A percentile compares a stretch with the other conserved stretches of the same genome.
These are phyloP conservation scores for Brevimyrus niger DNA, from an alignment of 2,113 vertebrate genomes.

Conservation along the genomic window DNA sequence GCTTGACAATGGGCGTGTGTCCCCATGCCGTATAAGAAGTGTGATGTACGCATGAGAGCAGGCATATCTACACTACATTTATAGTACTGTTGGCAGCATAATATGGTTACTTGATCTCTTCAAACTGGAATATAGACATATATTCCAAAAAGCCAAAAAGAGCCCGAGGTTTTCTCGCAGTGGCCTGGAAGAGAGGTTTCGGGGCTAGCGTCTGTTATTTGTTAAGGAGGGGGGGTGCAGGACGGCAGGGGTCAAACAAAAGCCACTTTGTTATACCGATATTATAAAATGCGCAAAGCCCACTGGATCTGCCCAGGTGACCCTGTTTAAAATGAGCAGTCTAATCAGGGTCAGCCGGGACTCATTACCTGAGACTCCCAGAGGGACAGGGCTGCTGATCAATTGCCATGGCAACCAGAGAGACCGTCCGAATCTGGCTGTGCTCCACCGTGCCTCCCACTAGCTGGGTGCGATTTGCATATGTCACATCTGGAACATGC, in stretches of 20 bases:
- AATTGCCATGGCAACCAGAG: not conserved
- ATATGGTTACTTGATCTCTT: not conserved
- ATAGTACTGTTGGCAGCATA: not conserved
- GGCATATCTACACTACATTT: not conserved
- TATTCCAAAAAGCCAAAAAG: not conserved
- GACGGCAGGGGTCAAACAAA: not conserved
- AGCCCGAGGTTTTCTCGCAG: not conserved
- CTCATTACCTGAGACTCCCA: not conserved
- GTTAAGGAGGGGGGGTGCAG: not conserved
- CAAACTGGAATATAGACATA: not conserved
- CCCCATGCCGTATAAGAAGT: not conserved
- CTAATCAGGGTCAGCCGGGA: not conserved
- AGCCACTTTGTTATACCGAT: not conserved
- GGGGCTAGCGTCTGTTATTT: not conserved
- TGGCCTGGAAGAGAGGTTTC: not conserved
- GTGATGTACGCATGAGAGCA: not conserved
- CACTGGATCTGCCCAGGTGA: not conserved
- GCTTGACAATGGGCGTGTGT: not conserved
- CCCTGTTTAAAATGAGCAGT: not conserved
- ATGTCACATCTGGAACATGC: not conserved
- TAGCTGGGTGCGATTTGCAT: not conserved
- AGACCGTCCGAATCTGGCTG: not conserved
- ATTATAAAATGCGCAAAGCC: not conserved
- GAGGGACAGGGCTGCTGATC: not conserved
- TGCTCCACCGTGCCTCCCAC: not conserved